Evolutionary conservation across 2,113 vertebrate genomes (phyloP).

Genomic region (Puma concolor): DNA sequence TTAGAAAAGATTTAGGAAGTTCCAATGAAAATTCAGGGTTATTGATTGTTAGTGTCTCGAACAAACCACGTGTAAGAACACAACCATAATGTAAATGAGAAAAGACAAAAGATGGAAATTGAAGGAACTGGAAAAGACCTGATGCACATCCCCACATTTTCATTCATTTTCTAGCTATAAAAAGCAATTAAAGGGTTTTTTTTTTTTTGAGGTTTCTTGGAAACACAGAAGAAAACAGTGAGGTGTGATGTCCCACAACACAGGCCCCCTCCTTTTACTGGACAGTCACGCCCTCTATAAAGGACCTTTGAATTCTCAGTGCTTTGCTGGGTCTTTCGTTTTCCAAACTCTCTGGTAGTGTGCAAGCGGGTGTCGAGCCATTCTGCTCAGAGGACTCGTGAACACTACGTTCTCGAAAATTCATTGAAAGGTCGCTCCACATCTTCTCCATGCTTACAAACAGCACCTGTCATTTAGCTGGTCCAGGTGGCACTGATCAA

Average conservation of each 20-base stretch:
- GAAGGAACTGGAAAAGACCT: not conserved
- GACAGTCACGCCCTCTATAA: not conserved
- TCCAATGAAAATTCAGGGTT: not conserved
- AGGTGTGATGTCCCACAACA: not conserved
- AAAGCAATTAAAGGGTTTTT: not conserved
- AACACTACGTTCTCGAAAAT: not conserved
- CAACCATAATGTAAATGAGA: not conserved
- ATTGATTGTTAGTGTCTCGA: not conserved
- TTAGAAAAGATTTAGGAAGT: not conserved
- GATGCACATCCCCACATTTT: not conserved
- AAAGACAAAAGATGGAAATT: not conserved
- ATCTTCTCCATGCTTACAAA: not conserved
- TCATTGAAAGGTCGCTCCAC: not conserved
- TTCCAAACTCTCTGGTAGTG: not conserved
- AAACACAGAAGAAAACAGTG: not conserved
- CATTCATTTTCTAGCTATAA: not conserved
- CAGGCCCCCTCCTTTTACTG: not conserved
- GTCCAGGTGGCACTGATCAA: not conserved
- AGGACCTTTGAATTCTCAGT: too few species aligned
- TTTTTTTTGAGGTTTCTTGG: not conserved
- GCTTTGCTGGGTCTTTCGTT: too few species aligned
- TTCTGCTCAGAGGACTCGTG: not conserved
- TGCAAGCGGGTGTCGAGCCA: not conserved
- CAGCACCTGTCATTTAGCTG: not conserved
- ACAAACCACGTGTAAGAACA: rapidly evolving